These are phyloP conservation scores for Lobophora halterata DNA, from an alignment of 2,888 invertebrate species.

Conservation along the genomic window DNA sequence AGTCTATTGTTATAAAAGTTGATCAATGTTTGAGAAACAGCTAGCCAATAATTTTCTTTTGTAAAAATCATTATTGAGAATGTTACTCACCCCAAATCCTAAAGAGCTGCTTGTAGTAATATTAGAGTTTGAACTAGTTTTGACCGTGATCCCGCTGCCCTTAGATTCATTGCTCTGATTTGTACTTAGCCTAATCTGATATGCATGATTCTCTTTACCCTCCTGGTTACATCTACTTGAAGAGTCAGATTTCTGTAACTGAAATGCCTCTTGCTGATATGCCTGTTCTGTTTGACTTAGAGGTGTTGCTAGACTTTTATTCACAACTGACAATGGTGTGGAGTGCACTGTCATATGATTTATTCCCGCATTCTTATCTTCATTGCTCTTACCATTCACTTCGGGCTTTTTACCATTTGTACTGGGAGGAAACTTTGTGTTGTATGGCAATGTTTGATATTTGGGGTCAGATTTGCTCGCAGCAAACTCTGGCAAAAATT, in stretches of 20 bases:
- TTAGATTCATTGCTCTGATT: slow-evolving; percentile 66
- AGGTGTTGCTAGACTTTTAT: slow-evolving; percentile 84
- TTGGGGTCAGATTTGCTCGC: slow-evolving; percentile 93
- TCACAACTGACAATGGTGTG: slow-evolving; percentile 77
- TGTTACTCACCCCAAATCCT: slow-evolving; percentile 70
- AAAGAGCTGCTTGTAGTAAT: slow-evolving; percentile 67
- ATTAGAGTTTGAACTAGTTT: slow-evolving; percentile 69
- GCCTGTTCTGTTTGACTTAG: slow-evolving; percentile 80
- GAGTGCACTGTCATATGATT: slow-evolving; percentile 80
- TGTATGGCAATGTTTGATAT: slow-evolving; percentile 95
- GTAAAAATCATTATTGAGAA: too few relatives aligned
- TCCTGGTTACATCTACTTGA: slow-evolving; percentile 76
- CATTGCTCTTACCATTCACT: slow-evolving; percentile 60
- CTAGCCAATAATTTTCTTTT: too few relatives aligned
- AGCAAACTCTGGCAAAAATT: slow-evolving; percentile 84
- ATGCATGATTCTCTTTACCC: slow-evolving; percentile 79
- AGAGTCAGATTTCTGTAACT: slow-evolving; percentile 77
- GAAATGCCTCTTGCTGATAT: slow-evolving; percentile 79
- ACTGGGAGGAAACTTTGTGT: slow-evolving; percentile 89
- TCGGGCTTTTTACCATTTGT: slow-evolving; percentile 68
- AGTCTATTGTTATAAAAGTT: too few relatives aligned
- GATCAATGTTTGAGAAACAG: too few relatives aligned
- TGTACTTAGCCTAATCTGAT: slow-evolving; percentile 75
- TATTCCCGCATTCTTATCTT: slow-evolving; percentile 66
- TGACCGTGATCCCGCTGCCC: slow-evolving; percentile 50